Percentiles rank a stretch among this genome's conserved stretches.
Conservation (phyloP, 2,113 vertebrate genomes). For the Poeciliopsis turrubarensis region DNA sequence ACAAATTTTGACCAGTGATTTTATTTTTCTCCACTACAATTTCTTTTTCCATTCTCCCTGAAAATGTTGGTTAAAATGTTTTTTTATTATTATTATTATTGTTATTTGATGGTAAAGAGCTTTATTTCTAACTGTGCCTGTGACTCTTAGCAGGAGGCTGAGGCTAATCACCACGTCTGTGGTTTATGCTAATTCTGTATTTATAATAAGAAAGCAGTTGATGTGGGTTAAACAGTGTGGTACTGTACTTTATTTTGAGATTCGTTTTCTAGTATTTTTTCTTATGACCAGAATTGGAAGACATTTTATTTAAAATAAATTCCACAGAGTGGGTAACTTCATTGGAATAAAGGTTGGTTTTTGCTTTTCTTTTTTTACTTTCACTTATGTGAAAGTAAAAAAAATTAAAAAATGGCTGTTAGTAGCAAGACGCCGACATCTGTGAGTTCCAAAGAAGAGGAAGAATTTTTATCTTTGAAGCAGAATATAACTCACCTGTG, state of each 20-base stretch:
- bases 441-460: too few species aligned
- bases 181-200: conserved; percentile 13
- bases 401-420: too few species aligned
- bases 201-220: conserved; percentile 26
- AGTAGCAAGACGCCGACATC: too few species aligned
- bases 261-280: conserved; percentile 1
- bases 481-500: too few species aligned
- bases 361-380: too few species aligned
- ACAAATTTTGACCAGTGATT: neutral
- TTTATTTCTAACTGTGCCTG: conserved; percentile 32
- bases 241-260: neutral
- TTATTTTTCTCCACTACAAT: too few species aligned
- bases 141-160: conserved; percentile 17
- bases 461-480: too few species aligned
- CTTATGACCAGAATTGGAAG: neutral
- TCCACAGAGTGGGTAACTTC: neutral
- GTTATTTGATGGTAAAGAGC: neutral
- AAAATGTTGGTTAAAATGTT: conserved; percentile 1
- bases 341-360: too few species aligned
- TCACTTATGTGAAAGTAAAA: too few species aligned
- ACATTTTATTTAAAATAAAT: neutral
- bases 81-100: neutral
- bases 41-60: conserved; percentile 9
- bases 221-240: conserved; percentile 13
- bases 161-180: conserved; percentile 6